phyloP scores from a whole-genome alignment of 2,113 vertebrate genomes.

The Elachura formosa region DNA sequence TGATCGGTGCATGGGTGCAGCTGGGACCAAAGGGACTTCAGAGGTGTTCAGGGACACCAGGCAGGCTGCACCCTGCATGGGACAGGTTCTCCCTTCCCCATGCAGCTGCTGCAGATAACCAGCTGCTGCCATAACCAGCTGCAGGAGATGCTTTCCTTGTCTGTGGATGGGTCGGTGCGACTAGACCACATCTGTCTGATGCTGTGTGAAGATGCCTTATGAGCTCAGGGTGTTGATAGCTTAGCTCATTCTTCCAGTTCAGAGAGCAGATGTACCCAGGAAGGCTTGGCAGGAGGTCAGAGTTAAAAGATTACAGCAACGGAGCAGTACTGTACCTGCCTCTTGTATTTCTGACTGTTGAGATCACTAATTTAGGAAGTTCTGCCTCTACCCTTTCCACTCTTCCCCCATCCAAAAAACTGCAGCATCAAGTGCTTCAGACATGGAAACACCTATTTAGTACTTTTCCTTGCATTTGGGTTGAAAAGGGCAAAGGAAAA shows the following conservation, averaged over 20 bases:
- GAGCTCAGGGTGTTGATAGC: accelerated
- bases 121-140: background rate
- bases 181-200: background rate
- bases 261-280: background rate
- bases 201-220: background rate
- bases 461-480: background rate
- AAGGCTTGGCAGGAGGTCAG: background rate
- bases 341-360: background rate
- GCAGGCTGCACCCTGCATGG: background rate
- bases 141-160: background rate
- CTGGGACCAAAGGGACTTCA: background rate
- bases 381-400: background rate
- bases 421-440: background rate
- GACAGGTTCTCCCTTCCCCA: accelerated
- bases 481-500: background rate
- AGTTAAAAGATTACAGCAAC: background rate
- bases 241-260: background rate
- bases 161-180: background rate
- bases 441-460: background rate
- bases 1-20: accelerated
- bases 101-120: accelerated
- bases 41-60: background rate
- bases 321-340: background rate
- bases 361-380: background rate
- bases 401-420: background rate